phyloP scores from a whole-genome alignment of 2,113 vertebrate species.

The Oenanthe melanoleuca region DNA sequence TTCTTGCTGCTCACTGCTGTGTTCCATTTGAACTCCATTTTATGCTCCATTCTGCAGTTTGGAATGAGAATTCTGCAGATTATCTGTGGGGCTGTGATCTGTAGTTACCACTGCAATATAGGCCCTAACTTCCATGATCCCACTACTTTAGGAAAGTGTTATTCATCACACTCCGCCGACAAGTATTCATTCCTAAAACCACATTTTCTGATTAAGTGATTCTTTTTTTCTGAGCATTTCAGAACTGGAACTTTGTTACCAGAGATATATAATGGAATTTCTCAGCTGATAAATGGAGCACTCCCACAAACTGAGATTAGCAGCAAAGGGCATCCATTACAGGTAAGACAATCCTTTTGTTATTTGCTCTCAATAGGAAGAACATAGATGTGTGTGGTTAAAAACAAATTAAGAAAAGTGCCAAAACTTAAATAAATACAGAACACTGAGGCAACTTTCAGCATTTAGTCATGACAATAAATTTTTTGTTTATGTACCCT shows the following conservation, averaged over 20 bases:
- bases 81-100: neutral
- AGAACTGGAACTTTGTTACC: neutral
- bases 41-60: neutral
- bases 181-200: neutral
- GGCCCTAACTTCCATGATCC: neutral
- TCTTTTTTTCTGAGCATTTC: neutral
- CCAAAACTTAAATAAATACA: neutral
- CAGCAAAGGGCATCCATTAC: neutral
- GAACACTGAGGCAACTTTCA: neutral
- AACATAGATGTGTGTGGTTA: neutral
- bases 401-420: neutral
- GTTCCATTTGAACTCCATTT: neutral
- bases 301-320: neutral
- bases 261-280: neutral
- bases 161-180: neutral
- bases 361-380: neutral
- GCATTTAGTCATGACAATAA: neutral
- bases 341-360: neutral
- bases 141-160: neutral
- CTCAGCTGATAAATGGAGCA: neutral
- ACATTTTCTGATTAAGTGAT: neutral
- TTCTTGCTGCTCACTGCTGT: neutral
- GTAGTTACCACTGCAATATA: neutral
- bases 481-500: conserved; percentile 78
- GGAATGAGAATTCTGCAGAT: neutral